A percentile compares a stretch with the other conserved stretches of the same genome.
Evolutionary conservation across 2,797 vertebrate species (phyloP).

Genomic region (Platalea minor): DNA sequence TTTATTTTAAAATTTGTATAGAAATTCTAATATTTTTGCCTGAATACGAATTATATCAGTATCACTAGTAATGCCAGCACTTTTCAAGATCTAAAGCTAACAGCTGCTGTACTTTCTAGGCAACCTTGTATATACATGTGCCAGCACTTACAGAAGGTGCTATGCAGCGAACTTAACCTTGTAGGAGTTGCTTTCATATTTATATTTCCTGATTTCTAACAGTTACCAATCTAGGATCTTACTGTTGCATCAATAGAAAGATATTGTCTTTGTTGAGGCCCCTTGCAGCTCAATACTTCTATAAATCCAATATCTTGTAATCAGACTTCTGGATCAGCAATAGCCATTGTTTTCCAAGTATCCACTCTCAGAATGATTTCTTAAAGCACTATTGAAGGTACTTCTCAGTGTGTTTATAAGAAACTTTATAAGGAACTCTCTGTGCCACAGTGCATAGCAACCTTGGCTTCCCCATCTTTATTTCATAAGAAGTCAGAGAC

Average conservation of each 20-base stretch:
- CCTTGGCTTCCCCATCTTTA: not conserved
- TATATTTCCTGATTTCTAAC: not conserved
- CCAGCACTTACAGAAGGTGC: not conserved
- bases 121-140: not conserved
- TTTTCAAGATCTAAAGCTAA: not conserved
- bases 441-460: not conserved
- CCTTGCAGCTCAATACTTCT: not conserved
- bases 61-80: not conserved
- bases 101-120: not conserved
- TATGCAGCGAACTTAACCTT: not conserved
- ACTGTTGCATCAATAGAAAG: not conserved
- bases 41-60: not conserved
- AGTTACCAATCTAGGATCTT: not conserved
- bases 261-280: not conserved
- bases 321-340: not conserved
- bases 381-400: not conserved
- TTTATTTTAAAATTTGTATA: not conserved
- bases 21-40: not conserved
- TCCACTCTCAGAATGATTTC: not conserved
- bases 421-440: not conserved
- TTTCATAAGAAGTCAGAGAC: not conserved
- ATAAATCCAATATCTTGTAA: not conserved
- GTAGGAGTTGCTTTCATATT: not conserved
- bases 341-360: not conserved
- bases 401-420: not conserved